Percentiles rank a stretch among this genome's conserved stretches.
phyloP scores from a whole-genome alignment of 1,140 invertebrate species.

The Papilio dardanus region DNA sequence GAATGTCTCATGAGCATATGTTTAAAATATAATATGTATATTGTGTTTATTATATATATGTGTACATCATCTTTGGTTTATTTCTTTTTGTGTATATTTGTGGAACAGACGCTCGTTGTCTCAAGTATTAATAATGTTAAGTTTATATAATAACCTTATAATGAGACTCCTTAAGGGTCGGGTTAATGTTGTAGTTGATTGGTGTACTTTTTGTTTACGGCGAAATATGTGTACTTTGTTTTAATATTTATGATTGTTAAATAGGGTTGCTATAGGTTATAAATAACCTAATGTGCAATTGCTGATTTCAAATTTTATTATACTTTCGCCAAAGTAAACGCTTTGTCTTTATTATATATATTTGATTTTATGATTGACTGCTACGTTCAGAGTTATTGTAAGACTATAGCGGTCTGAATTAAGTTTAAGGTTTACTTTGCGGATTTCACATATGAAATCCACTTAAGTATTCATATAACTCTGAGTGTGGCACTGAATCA shows the following conservation, averaged over 20 bases:
- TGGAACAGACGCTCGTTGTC: conserved; percentile 3
- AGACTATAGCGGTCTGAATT: no score
- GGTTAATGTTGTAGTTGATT: not conserved
- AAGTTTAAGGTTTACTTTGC: not conserved
- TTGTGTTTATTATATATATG: not conserved
- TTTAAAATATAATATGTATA: not conserved
- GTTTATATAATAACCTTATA: not conserved
- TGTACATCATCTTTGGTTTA: not conserved
- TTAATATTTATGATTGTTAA: conserved; percentile 31
- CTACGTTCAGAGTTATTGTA: not conserved
- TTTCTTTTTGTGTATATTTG: not conserved
- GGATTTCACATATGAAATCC: not conserved
- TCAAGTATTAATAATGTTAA: conserved; percentile 27
- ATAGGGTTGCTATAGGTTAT: conserved; percentile 5
- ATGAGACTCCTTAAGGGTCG: not conserved
- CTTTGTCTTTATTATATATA: conserved; percentile 24
- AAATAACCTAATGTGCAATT: conserved; percentile 30
- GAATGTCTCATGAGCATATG: not conserved
- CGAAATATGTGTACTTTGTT: not conserved
- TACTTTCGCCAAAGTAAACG: conserved; percentile 12
- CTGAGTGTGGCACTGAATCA: conserved; percentile 33
- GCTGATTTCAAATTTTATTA: not conserved
- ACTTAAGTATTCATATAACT: not conserved
- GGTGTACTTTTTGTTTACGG: not conserved
- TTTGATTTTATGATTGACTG: conserved; percentile 21